A percentile compares a stretch with the other conserved stretches of the same genome.
phyloP scores from a whole-genome alignment of 2,797 vertebrate species.

The Gastrophryne carolinensis region DNA sequence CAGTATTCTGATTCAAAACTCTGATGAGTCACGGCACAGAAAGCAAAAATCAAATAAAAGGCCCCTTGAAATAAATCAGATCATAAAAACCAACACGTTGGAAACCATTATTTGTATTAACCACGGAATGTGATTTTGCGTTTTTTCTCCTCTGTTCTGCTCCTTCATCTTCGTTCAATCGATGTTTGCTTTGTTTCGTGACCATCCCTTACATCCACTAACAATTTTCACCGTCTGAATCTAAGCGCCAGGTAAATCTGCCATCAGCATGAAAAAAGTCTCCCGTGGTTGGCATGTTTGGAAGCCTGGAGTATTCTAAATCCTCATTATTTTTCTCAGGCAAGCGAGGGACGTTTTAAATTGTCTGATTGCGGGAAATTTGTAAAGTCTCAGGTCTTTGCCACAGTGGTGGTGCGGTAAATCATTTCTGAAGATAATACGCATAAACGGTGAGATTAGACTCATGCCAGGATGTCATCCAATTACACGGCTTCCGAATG shows the following conservation, averaged over 20 bases:
- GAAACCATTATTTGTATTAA: constrained; percentile 44
- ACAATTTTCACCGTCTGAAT: not conserved
- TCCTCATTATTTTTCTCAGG: constrained; percentile 27
- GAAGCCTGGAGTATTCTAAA: not conserved
- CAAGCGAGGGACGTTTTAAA: constrained; percentile 8
- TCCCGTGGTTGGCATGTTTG: not conserved
- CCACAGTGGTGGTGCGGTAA: not conserved
- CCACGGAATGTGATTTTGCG: constrained; percentile 12
- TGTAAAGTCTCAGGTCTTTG: constrained; percentile 4
- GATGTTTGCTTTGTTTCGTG: constrained; percentile 40
- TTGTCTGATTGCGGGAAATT: constrained; percentile 11
- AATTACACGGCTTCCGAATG: constrained; percentile 32
- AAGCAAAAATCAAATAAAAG: constrained; percentile 40
- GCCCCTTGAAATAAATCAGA: constrained; percentile 37
- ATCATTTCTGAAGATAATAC: constrained; percentile 28
- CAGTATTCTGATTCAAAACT: constrained; percentile 3
- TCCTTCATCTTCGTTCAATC: constrained; percentile 23
- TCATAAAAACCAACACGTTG: constrained; percentile 18
- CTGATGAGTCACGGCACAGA: not conserved
- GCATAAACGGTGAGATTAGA: constrained; percentile 25
- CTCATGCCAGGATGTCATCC: constrained; percentile 38
- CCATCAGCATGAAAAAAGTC: not conserved
- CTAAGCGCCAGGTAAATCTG: constrained; percentile 5
- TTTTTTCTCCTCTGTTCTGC: not conserved
- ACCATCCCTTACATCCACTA: constrained; percentile 13